Conservation (phyloP, 2,888 invertebrate genomes). For the Uloborus plumipes region DNA sequence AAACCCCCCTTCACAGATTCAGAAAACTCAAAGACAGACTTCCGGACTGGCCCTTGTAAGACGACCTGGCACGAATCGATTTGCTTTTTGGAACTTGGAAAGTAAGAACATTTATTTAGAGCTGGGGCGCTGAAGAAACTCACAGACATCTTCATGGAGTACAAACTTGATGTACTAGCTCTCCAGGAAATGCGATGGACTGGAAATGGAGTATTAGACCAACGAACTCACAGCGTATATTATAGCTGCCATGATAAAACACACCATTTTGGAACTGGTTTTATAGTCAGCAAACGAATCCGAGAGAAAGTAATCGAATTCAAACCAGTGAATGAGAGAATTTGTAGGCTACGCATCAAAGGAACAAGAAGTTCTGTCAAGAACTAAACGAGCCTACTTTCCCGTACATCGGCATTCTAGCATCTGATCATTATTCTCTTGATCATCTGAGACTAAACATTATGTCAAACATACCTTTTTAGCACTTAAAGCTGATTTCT, state of each 20-base stretch:
- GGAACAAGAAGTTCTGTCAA: neutral
- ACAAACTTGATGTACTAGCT: slow-evolving; percentile 14
- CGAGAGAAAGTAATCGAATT: slow-evolving; percentile 9
- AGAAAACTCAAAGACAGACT: neutral
- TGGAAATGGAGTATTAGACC: slow-evolving; percentile 2
- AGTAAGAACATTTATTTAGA: slow-evolving; percentile 7
- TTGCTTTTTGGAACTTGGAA: slow-evolving; percentile 11
- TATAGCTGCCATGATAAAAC: neutral
- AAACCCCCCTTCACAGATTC: too few relatives aligned
- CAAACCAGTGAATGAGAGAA: slow-evolving; percentile 5
- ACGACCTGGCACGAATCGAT: slow-evolving; percentile 1
- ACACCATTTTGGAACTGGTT: slow-evolving; percentile 9
- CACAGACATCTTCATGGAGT: neutral
- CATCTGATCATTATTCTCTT: too few relatives aligned
- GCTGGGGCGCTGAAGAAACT: neutral
- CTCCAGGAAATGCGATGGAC: slow-evolving; percentile 16
- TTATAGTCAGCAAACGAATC: slow-evolving; percentile 9
- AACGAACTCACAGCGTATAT: neutral
- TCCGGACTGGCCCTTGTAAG: neutral
- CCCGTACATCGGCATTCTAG: too few relatives aligned
- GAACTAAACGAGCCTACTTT: too few relatives aligned
- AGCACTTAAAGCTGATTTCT: too few relatives aligned
- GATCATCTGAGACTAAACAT: too few relatives aligned
- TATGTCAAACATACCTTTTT: too few relatives aligned
- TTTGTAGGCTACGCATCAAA: neutral